These are phyloP conservation scores for Drosophila gunungcola DNA, from an alignment of 1,140 invertebrate species.

Conservation along the genomic window DNA sequence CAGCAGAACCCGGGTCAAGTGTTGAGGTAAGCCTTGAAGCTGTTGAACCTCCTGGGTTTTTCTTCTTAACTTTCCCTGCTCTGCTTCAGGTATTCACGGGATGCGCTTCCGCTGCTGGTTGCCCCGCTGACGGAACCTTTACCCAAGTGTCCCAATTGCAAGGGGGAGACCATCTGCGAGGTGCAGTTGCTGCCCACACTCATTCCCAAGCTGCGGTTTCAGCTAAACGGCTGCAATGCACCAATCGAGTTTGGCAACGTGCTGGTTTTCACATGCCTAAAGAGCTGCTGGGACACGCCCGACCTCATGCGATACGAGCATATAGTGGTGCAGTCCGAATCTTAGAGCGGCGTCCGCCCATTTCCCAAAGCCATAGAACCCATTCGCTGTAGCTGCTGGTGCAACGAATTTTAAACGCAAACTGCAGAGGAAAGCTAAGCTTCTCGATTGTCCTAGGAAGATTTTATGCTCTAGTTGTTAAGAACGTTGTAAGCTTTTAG, in stretches of 20 bases:
- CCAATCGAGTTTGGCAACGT: slow-evolving; percentile 93
- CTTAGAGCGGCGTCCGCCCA: slow-evolving; percentile 17
- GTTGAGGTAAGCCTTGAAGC: slow-evolving; percentile 87
- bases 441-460: slow-evolving; percentile 79
- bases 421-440: slow-evolving; percentile 74
- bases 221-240: slow-evolving; percentile 84
- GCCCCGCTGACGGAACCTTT: slow-evolving; percentile 86
- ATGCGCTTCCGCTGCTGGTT: slow-evolving; percentile 88
- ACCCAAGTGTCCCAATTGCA: slow-evolving; percentile 89
- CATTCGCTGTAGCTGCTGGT: slow-evolving; percentile 36
- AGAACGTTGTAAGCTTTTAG: slow-evolving; percentile 82
- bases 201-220: slow-evolving; percentile 89
- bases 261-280: slow-evolving; percentile 91
- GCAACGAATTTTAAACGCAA: slow-evolving; percentile 58
- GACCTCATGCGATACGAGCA: slow-evolving; percentile 89
- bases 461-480: slow-evolving; percentile 81
- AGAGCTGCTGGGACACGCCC: slow-evolving; percentile 92
- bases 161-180: slow-evolving; percentile 90
- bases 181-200: slow-evolving; percentile 92
- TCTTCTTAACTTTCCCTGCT: neutral
- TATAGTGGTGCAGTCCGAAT: slow-evolving; percentile 91
- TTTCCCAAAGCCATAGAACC: slow-evolving; percentile 12
- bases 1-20: slow-evolving; percentile 92
- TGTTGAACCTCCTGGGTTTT: neutral
- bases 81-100: slow-evolving; percentile 88